Evolutionary conservation across 2,888 invertebrate genomes (phyloP).

Genomic region (Cephalotes varians): DNA sequence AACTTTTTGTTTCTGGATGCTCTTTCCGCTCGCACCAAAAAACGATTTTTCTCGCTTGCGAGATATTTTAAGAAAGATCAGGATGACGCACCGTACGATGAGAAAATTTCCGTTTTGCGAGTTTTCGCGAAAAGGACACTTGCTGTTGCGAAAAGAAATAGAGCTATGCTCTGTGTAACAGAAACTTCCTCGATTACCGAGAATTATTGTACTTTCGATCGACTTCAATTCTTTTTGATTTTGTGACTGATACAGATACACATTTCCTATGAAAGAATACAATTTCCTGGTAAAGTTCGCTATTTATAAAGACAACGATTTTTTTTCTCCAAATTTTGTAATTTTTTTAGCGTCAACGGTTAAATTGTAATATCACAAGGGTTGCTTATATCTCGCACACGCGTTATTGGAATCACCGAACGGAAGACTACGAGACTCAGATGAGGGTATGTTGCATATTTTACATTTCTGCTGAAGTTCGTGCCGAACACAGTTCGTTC

Average conservation of each 20-base stretch:
- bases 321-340: not conserved
- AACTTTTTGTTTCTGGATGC: not conserved
- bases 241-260: too few relatives aligned
- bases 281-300: not conserved
- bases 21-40: not conserved
- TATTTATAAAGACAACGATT: not conserved
- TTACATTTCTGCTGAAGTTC: slow-evolving; percentile 83
- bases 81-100: not conserved
- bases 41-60: slow-evolving; percentile 8
- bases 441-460: slow-evolving; percentile 80
- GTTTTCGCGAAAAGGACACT: not conserved
- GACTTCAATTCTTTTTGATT: not conserved
- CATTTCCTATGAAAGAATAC: not conserved
- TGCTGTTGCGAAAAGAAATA: not conserved
- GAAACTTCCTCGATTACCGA: not conserved
- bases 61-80: slow-evolving; percentile 30
- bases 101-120: slow-evolving; percentile 1
- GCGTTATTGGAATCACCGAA: not conserved
- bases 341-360: not conserved
- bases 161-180: not conserved
- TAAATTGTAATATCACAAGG: not conserved
- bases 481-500: slow-evolving; percentile 77
- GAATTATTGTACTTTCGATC: not conserved
- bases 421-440: slow-evolving; percentile 3
- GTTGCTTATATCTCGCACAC: not conserved